Base-by-base conservation (phyloP, 2,113 vertebrate genomes). In the Oncorhynchus mykiss region DNA sequence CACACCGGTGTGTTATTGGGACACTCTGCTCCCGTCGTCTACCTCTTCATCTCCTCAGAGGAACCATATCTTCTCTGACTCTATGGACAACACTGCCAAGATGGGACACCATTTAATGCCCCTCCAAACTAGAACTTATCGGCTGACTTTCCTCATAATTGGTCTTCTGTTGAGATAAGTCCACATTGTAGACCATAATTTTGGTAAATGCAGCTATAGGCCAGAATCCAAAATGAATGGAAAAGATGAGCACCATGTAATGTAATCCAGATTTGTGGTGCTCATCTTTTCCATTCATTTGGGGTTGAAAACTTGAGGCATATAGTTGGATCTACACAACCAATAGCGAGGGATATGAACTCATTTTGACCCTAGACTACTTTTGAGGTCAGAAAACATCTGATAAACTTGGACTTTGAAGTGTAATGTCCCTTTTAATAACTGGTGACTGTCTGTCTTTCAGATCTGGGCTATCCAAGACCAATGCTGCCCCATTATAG, bases 401-500 rank as follows among this genome's bases (percentile, higher is more conserved):
- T 14, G 4, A 16, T 3, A 12, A 51, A 14, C 14, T 51, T 51
- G 14, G 49, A 16, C 14, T 14, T 51, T 14, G 13, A 4, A 16
- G 49, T 51, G 7, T 39, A 39, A 9, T 39, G 13, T 51, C 14
- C 49, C 14, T 16, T 51, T 51, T 14, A 51, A 31, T 39, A 68
- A 34, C 5, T 34, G 29, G 14, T 60, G n/a, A 27, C 69, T 25
- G 24, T n/a, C 70, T 75, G 59, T 31, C 16, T 20, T 69, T 45
- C 84, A 94, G 95, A 93, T 95, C 82, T 95, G 93, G 91, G 88
- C 93, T 79, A 90, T 94, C 68, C 86, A 94, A 68, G 92, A 92
- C 27, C 90, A 94, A 74, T 88, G 80, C 2, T 95, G 93, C 85
- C 82, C 93, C 24, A 88, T 92, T 76, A 92, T 87, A 0, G 82